Percentiles rank a stretch among this genome's conserved stretches.
These are phyloP conservation scores for Okamejei kenojei DNA, from an alignment of 2,797 vertebrate genomes.

Conservation along the genomic window DNA sequence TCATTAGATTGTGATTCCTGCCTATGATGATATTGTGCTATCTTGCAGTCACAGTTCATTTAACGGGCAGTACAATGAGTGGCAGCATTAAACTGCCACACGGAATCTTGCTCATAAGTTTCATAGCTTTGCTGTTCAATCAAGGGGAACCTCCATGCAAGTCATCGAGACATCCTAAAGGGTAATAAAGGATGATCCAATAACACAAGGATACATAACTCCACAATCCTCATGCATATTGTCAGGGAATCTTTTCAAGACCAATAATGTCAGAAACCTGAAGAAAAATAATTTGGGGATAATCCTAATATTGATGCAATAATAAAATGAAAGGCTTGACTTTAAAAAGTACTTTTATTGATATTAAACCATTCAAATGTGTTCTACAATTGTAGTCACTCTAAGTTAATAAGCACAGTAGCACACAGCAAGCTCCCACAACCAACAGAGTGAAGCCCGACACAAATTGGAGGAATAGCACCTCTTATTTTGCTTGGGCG, in stretches of 20 bases:
- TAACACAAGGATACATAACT: neutral
- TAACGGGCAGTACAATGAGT: neutral
- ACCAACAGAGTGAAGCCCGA: too few relatives aligned
- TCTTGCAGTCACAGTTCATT: neutral
- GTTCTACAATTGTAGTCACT: too few relatives aligned
- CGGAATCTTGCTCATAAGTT: neutral
- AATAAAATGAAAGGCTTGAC: too few relatives aligned
- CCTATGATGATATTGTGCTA: neutral
- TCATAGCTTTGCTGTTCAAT: neutral
- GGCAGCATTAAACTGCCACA: neutral
- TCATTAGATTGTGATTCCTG: neutral
- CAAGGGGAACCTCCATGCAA: neutral
- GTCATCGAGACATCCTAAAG: neutral
- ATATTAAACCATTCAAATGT: too few relatives aligned
- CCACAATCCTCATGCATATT: neutral
- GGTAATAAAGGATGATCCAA: neutral
- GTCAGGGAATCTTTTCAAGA: neutral
- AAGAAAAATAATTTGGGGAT: neutral
- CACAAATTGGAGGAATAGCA: too few relatives aligned
- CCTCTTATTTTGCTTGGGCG: too few relatives aligned
- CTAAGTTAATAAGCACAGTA: too few relatives aligned
- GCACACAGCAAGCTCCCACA: too few relatives aligned
- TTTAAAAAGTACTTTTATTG: too few relatives aligned
- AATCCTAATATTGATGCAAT: neutral
- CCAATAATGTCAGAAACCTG: neutral